These are phyloP conservation scores for Nesogale talazaci DNA, from an alignment of 2,113 vertebrate genomes.

Conservation along the genomic window DNA sequence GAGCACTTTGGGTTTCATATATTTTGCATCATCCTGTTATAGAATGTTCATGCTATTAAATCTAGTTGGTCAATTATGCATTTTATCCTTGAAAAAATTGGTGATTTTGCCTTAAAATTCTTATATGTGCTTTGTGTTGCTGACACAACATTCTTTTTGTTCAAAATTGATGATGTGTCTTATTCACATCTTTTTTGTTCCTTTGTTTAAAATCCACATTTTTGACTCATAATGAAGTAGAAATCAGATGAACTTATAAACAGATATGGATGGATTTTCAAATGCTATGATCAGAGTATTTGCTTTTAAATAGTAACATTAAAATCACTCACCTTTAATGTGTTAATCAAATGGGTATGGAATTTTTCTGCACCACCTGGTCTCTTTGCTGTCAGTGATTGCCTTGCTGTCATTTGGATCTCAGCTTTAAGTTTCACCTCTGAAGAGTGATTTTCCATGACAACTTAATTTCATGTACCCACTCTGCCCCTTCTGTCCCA, in stretches of 20 bases:
- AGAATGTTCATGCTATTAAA: too few relatives aligned
- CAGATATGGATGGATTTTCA: background rate
- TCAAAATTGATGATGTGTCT: constrained; percentile 2
- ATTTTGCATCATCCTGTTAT: background rate
- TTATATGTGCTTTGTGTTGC: background rate
- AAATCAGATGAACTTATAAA: background rate
- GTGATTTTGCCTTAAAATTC: constrained; percentile 1
- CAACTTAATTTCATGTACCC: background rate
- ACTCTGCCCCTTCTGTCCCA: background rate
- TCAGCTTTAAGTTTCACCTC: constrained; percentile 18
- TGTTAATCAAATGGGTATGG: background rate
- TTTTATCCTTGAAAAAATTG: constrained; percentile 24
- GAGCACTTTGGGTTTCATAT: background rate
- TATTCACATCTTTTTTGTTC: background rate
- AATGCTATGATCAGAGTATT: background rate
- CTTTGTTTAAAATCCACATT: background rate
- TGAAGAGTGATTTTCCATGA: constrained; percentile 38
- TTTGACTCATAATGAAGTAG: too few relatives aligned
- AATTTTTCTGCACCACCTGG: background rate
- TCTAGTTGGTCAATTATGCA: background rate
- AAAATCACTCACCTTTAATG: background rate
- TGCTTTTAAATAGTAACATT: background rate
- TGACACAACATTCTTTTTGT: constrained; percentile 15
- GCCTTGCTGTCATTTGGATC: background rate
- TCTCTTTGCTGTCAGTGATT: background rate